Conservation (phyloP, 2,888 invertebrate genomes). For the Omphaloscelis lunosa region DNA sequence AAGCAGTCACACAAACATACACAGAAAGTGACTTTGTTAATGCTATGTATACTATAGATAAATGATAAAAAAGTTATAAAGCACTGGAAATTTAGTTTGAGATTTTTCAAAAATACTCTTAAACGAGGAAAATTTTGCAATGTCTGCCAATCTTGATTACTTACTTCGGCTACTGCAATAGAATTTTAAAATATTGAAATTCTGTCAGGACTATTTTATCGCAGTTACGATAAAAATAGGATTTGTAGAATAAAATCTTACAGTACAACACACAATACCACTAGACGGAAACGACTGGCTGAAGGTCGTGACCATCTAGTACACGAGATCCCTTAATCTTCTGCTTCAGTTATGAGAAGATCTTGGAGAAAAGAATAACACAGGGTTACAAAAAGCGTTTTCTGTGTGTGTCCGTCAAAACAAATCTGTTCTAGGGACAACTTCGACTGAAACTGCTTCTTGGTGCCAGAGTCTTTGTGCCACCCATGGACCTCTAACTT, state of each 20-base stretch:
- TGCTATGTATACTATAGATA: not conserved
- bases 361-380: no score
- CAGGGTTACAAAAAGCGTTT: no score
- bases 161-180: slow-evolving; percentile 10
- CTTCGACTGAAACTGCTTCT: no score
- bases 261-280: no score
- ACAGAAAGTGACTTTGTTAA: not conserved
- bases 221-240: not conserved
- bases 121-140: not conserved
- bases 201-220: not conserved
- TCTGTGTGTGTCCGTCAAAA: no score
- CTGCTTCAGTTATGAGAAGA: no score
- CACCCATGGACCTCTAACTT: no score
- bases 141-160: slow-evolving; percentile 14
- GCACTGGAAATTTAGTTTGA: not conserved
- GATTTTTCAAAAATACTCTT: not conserved
- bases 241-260: not conserved
- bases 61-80: not conserved
- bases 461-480: no score
- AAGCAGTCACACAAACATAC: not conserved
- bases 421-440: no score
- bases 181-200: slow-evolving; percentile 8
- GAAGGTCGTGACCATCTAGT: no score
- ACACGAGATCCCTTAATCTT: no score
- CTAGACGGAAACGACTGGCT: no score